A percentile compares a stretch with the other conserved stretches of the same genome.
Evolutionary conservation across 1,140 invertebrate species (phyloP).

Genomic region (Phthorimaea operculella): DNA sequence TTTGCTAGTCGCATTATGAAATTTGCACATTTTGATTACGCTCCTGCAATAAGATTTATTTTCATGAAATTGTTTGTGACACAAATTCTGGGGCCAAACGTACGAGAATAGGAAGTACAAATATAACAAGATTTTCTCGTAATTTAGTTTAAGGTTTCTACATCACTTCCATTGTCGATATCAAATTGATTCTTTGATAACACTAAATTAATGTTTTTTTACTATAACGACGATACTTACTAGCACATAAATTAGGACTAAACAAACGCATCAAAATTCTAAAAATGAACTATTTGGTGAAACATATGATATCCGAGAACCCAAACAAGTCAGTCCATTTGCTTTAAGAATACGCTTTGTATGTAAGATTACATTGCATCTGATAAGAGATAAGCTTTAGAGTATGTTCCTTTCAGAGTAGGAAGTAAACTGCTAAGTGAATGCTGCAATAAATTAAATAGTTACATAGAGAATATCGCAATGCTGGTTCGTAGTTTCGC

Average conservation of each 20-base stretch:
- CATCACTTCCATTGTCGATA: conserved; percentile 29
- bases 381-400: background rate
- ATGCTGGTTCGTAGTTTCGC: background rate
- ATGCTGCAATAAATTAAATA: background rate
- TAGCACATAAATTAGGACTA: too few relatives aligned
- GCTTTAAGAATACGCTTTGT: background rate
- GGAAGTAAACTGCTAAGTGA: background rate
- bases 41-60: background rate
- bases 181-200: conserved; percentile 13
- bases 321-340: background rate
- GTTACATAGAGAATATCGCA: background rate
- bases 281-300: too few relatives aligned
- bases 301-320: too few relatives aligned
- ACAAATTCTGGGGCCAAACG: conserved; percentile 57
- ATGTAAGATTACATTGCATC: background rate
- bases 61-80: conserved; percentile 26
- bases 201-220: too few relatives aligned
- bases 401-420: background rate
- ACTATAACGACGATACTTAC: too few relatives aligned
- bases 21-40: background rate
- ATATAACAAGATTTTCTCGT: conserved; percentile 54
- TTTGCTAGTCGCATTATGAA: conserved; percentile 3
- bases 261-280: too few relatives aligned
- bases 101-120: conserved; percentile 61
- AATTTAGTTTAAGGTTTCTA: conserved; percentile 52